Conservation (phyloP, 1,140 invertebrate genomes). For the Drosophila suzukii region DNA sequence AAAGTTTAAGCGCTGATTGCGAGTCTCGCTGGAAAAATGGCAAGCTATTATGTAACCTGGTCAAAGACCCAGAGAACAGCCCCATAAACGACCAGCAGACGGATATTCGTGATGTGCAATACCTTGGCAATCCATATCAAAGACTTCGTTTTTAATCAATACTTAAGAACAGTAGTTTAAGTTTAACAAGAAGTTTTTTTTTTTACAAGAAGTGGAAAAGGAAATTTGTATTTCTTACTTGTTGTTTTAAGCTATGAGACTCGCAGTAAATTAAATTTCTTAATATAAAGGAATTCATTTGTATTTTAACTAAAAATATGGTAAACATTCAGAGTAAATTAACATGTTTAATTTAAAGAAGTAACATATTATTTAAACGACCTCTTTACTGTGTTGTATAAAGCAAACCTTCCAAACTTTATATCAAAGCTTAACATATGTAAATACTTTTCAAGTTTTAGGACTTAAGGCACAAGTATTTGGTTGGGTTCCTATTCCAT, state of each 20-base stretch:
- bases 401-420: no score
- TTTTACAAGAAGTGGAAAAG: no score
- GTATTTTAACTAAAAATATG: no score
- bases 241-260: no score
- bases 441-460: neutral
- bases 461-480: neutral
- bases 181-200: no score
- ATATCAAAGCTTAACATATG: no score
- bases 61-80: slow-evolving; percentile 20
- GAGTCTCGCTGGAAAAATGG: slow-evolving; percentile 26
- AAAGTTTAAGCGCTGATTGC: slow-evolving; percentile 75
- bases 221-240: no score
- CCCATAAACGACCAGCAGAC: neutral
- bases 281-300: no score
- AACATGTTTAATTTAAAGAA: neutral
- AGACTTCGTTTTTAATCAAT: no score
- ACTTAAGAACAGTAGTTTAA: no score
- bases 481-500: neutral
- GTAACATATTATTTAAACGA: neutral
- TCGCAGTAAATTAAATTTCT: no score
- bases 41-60: slow-evolving; percentile 54
- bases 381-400: no score
- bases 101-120: neutral
- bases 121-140: neutral
- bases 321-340: neutral